Evolutionary conservation across 2,888 invertebrate genomes (phyloP).

Genomic region (Chelonus formosanus): DNA sequence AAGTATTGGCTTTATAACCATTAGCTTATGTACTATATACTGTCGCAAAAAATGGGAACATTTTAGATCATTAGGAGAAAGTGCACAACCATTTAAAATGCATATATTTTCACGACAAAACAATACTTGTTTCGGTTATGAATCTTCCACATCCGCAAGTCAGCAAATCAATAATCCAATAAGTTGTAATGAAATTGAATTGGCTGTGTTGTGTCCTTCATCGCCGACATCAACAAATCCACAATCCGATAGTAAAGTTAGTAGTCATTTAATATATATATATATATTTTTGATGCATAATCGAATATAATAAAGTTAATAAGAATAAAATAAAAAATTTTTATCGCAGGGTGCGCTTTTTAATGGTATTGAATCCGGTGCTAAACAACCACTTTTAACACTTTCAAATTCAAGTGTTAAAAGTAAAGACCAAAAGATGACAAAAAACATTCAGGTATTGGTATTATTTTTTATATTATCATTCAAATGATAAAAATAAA

Average conservation of each 20-base stretch:
- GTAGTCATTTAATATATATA: constrained; percentile 5
- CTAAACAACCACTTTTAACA: constrained; percentile 64
- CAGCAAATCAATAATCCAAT: constrained; percentile 49
- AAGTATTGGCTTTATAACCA: constrained; percentile 61
- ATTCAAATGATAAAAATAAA: background rate
- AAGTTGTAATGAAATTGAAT: constrained; percentile 58
- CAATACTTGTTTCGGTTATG: constrained; percentile 58
- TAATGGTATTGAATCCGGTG: constrained; percentile 67
- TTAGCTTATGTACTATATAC: constrained; percentile 62
- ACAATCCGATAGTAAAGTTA: constrained; percentile 71
- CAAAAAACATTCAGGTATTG: constrained; percentile 75
- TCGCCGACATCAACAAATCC: constrained; percentile 56
- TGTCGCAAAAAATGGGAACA: constrained; percentile 58
- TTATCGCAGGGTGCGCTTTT: constrained; percentile 63
- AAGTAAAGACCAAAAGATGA: constrained; percentile 69
- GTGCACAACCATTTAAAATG: constrained; percentile 52
- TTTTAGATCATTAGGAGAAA: constrained; percentile 53
- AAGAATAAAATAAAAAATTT: constrained; percentile 1
- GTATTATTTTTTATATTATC: constrained; percentile 24
- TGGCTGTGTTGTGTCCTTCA: constrained; percentile 62
- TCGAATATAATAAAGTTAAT: background rate
- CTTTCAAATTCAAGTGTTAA: constrained; percentile 63
- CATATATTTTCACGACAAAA: constrained; percentile 52
- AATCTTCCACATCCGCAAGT: constrained; percentile 53
- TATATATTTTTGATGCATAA: constrained; percentile 19